phyloP scores from a whole-genome alignment of 2,797 vertebrate genomes.

The Remorina albescens region DNA sequence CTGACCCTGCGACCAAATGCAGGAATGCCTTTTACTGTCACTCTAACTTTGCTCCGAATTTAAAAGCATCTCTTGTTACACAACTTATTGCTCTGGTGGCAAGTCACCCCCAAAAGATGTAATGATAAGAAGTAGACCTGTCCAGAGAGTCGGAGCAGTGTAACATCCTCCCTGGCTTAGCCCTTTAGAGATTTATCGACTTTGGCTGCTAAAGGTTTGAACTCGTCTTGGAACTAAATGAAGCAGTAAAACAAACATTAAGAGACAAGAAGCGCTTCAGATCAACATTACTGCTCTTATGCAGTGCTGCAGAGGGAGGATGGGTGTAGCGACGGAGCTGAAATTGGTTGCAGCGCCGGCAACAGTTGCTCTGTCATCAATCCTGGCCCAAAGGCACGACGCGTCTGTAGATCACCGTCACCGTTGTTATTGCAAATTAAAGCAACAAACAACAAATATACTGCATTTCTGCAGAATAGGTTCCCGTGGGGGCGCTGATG shows the following conservation, averaged over 20 bases:
- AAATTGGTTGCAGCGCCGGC: not conserved
- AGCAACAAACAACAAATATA: not conserved
- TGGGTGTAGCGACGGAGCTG: no score
- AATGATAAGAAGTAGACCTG: conserved; percentile 6
- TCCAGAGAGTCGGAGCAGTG: not conserved
- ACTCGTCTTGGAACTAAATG: not conserved
- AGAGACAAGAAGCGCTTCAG: not conserved
- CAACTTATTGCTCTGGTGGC: not conserved
- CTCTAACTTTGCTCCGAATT: no score
- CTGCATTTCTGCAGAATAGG: not conserved
- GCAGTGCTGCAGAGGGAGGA: not conserved
- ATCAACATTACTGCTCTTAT: not conserved
- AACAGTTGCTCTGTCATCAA: not conserved
- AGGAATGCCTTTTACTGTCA: no score
- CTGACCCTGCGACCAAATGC: not conserved
- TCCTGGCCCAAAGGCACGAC: not conserved
- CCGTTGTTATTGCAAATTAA: not conserved
- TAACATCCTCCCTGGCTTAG: not conserved
- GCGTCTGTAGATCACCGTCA: no score
- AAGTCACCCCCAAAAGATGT: not conserved
- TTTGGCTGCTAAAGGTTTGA: conserved; percentile 3
- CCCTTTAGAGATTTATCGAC: not conserved
- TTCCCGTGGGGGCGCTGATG: not conserved
- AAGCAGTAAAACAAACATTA: not conserved
- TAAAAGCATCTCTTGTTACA: not conserved